A percentile compares a stretch with the other conserved stretches of the same genome.
phyloP scores from a whole-genome alignment of 2,797 vertebrate species.

The Echiichthys vipera region DNA sequence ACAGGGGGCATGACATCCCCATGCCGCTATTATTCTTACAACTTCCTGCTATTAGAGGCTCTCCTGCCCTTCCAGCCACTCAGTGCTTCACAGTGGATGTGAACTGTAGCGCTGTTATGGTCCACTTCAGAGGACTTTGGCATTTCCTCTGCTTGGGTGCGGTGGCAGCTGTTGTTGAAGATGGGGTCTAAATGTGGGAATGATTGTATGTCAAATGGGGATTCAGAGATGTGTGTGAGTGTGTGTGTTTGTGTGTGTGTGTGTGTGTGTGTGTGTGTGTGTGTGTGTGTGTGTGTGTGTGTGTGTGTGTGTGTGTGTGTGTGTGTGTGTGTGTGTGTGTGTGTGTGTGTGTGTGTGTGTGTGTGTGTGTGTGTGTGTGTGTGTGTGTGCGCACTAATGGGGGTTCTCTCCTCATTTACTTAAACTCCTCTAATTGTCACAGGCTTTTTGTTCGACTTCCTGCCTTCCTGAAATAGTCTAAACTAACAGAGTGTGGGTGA shows the following conservation, averaged over 20 bases:
- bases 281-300: conserved; percentile 14
- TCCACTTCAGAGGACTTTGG: conserved; percentile 80
- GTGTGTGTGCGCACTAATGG: conserved; percentile 16
- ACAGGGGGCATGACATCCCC: conserved; percentile 63
- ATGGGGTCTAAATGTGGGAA: conserved; percentile 69
- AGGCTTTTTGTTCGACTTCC: conserved; percentile 63
- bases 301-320: conserved; percentile 22
- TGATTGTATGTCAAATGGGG: conserved; percentile 64
- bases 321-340: conserved; percentile 14
- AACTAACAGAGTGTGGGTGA: conserved; percentile 64
- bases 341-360: conserved; percentile 22
- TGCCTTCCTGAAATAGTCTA: conserved; percentile 65
- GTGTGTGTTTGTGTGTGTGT: conserved; percentile 27
- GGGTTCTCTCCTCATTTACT: conserved; percentile 56
- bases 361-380: conserved; percentile 19
- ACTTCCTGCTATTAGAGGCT: conserved; percentile 83
- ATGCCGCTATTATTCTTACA: conserved; percentile 72
- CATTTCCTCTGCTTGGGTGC: conserved; percentile 80
- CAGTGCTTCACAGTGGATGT: conserved; percentile 61
- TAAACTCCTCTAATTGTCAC: conserved; percentile 60
- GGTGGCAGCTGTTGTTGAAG: conserved; percentile 71
- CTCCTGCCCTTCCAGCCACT: conserved; percentile 59
- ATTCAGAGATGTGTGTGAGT: conserved; percentile 30
- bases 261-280: conserved; percentile 22
- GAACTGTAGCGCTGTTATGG: conserved; percentile 67